Percentiles rank a stretch among this genome's conserved stretches.
phyloP scores from a whole-genome alignment of 1,140 invertebrate species.

The Macrotrachela quadricornifera region DNA sequence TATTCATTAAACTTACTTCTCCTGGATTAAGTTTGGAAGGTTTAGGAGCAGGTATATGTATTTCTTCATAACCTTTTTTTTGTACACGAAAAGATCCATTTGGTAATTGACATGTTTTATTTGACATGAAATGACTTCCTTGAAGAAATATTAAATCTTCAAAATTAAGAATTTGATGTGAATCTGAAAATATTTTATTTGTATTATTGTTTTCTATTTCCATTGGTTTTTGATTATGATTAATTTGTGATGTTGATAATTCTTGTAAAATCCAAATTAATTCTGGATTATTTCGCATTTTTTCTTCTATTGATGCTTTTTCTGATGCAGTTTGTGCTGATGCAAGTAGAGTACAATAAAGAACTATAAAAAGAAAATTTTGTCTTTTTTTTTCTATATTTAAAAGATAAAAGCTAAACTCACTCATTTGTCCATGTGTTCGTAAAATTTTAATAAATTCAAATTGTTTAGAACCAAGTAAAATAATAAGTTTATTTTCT shows the following conservation, averaged over 20 bases:
- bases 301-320: constrained; percentile 56
- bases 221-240: background rate
- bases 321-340: constrained; percentile 80
- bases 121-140: constrained; percentile 95
- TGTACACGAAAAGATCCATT: constrained; percentile 89
- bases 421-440: constrained; percentile 74
- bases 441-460: constrained; percentile 87
- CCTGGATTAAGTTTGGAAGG: constrained; percentile 70
- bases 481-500: constrained; percentile 78
- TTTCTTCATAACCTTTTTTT: constrained; percentile 89
- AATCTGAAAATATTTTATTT: constrained; percentile 5
- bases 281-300: constrained; percentile 64
- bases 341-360: constrained; percentile 88
- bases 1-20: constrained; percentile 35
- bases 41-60: constrained; percentile 92
- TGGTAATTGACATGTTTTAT: constrained; percentile 83
- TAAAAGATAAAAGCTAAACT: constrained; percentile 23
- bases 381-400: constrained; percentile 9
- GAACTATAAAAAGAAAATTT: constrained; percentile 41
- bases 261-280: constrained; percentile 58
- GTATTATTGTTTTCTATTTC: background rate
- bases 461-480: constrained; percentile 87
- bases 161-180: constrained; percentile 56
- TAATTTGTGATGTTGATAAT: too few relatives aligned
- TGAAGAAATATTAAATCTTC: constrained; percentile 80